Evolutionary conservation across 2,888 invertebrate genomes (phyloP).

Genomic region (Pasiphila rectangulata): DNA sequence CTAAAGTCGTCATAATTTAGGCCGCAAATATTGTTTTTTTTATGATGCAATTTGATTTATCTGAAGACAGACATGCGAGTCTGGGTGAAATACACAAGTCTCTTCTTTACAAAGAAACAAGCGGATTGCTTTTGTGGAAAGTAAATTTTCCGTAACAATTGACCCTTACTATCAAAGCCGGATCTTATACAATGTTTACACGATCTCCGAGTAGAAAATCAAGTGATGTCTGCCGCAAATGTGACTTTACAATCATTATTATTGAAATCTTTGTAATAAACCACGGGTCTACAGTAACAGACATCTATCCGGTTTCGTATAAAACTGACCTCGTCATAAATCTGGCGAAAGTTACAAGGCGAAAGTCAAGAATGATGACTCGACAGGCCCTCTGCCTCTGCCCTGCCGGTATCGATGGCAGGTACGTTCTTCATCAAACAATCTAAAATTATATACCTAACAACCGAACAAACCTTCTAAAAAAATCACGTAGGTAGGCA

Average conservation of each 20-base stretch:
- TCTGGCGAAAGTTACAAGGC: conserved; percentile 38
- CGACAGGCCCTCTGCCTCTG: conserved; percentile 31
- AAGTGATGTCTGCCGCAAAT: conserved; percentile 1
- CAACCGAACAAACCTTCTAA: no score
- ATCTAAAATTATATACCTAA: no score
- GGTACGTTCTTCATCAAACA: no score
- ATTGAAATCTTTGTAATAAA: conserved; percentile 10
- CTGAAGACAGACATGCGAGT: no score
- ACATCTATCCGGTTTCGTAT: conserved; percentile 27
- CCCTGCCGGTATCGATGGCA: conserved; percentile 17
- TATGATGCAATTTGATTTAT: no score
- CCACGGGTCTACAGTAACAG: conserved; percentile 5
- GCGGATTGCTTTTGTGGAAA: no score
- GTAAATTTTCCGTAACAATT: neutral
- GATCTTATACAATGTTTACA: no score
- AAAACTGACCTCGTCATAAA: conserved; percentile 33
- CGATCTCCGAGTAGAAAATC: conserved; percentile 1
- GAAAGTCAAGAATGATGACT: conserved; percentile 44
- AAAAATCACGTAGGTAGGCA: no score
- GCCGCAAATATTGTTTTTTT: no score
- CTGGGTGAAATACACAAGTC: no score
- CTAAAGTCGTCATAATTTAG: no score
- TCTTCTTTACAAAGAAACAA: no score
- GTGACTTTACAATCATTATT: neutral
- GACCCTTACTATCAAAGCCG: conserved; percentile 5